Base-by-base conservation (phyloP, 2,113 vertebrate genomes). In the Maccullochella peelii region DNA sequence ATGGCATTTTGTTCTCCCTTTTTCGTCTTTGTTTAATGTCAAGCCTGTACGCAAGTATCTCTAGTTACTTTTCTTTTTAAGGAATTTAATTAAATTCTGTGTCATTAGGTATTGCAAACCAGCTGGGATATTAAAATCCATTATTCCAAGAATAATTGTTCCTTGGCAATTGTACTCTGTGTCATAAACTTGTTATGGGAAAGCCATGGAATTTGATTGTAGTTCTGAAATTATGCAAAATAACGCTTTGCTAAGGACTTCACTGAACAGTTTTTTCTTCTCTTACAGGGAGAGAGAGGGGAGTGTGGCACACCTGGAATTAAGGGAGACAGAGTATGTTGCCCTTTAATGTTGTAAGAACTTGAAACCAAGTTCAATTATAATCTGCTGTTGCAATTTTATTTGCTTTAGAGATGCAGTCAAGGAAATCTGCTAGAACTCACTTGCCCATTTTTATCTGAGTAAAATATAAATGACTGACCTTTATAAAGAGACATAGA, bases 291-390 rank as follows among this genome's bases (percentile, higher is more conserved):
- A 47, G 97, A 97, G 84, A 94, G 97, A 92, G 97, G 97, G n/a
- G 96, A 97, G 89, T 98, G 97, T 92, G 97, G 97, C 66, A 96
- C 94, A 72, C 97, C 97, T 80, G 97, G 97, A 82, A 85, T 95
- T 62, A 98, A 98, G 91, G 97, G 97, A 94, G 97, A 98, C 89
- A 92, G 94, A 94, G 97, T 97, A 94, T 79, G 94, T 92, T 67
- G 1, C 18, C 14, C 3, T 67, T 50, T 40, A 15, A 36, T 63
- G 40, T 27, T 30, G 3, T 33, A 36, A 65, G 9, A 63, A 42
- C 2, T 44, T 44, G 0, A 76, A 63, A 36, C 3, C 30, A 73
- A 25, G 30, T 38, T 58, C 16, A 10, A 9, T 2, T 14, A 1
- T 54, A 16, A n/a, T 14, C 67, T 38, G 30, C 25, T 38, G 49